A percentile compares a stretch with the other conserved stretches of the same genome.
Conservation (phyloP, 1,140 invertebrate genomes). For the Branchinecta lindahli region DNA sequence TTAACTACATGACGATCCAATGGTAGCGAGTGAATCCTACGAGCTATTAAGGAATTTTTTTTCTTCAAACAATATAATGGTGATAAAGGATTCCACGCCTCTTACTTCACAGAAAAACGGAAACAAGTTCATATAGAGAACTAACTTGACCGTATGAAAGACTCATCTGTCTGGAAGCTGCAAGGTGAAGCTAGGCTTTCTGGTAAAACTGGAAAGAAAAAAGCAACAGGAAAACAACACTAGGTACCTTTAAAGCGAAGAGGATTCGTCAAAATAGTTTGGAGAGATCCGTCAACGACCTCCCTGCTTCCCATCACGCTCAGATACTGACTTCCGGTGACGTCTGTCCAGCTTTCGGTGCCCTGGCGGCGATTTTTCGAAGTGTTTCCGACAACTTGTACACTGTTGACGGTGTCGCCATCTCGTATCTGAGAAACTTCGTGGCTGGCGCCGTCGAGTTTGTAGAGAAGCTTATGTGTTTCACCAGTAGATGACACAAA, state of each 20-base stretch:
- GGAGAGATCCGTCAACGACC: constrained; percentile 18
- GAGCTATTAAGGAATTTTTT: too few relatives aligned
- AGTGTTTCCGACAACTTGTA: constrained; percentile 12
- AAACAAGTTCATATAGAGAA: too few relatives aligned
- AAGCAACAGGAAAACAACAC: too few relatives aligned
- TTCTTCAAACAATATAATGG: too few relatives aligned
- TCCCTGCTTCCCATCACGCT: constrained; percentile 18
- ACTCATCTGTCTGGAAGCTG: too few relatives aligned
- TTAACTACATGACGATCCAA: too few relatives aligned
- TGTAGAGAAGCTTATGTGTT: constrained; percentile 19
- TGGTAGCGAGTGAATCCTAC: too few relatives aligned
- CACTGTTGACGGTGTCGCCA: not conserved
- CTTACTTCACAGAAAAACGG: too few relatives aligned
- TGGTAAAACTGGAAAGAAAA: too few relatives aligned
- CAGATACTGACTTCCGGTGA: constrained; percentile 15
- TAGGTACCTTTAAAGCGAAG: not conserved
- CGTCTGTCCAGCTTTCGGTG: constrained; percentile 20
- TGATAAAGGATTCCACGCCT: too few relatives aligned
- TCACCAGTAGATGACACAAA: constrained; percentile 23
- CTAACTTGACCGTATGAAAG: too few relatives aligned
- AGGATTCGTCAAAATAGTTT: constrained; percentile 19
- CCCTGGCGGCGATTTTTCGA: constrained; percentile 17
- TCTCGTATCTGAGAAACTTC: not conserved
- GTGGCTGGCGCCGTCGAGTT: constrained; percentile 13
- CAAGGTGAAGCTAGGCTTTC: too few relatives aligned